Evolutionary conservation across 2,888 invertebrate species (phyloP), one percentile per base, ranked within the genome.

Genomic region (Lasioglossum pauxillum): DNA sequence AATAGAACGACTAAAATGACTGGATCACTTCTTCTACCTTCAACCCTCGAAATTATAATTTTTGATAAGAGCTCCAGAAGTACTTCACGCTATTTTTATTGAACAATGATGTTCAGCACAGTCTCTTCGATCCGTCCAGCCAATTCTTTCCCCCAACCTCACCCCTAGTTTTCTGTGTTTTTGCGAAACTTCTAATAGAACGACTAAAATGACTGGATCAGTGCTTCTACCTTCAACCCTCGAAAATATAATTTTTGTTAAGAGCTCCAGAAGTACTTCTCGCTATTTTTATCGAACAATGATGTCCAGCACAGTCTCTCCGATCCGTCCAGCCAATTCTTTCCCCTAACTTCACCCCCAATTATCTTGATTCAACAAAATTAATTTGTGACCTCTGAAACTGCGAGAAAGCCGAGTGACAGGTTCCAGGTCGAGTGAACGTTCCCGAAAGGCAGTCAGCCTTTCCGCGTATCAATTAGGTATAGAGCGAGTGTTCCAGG

Each of bases 381-480:
- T 49, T 2, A 49, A 19, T 49, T 49, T 10, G 23, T 10, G 23
- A 53, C 10, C 23, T 53, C 53, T 53, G n/a, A 27, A 60, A 60
- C 16, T 31, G 27, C 14, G 14, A 31, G 27, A 69, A 23, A 49
- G 38, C 46, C 27, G 27, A 7, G 60, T 27, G 27, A 27, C 60
- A 60, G 27, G n/a, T 27, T 57, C 5, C 27, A 27, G 27, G 60
- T 60, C 27, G 60, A 31, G 60, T 27, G 14, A 60, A 31, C 27
- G 60, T 27, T 60, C 27, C 53, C 67, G 19, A 67, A 67, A 67
- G 31, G 8, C 35, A 67, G 60, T 49, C 69, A 35, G 10, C 38
- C 23, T 5, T 84, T 84, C 83, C 78, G 19, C 41, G 78, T 83
- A 78, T 83, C 49, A 84, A 83, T 84, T 78, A 84, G 44, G 23